Conservation (phyloP, 2,888 invertebrate species). For the Chamaedrilus cognettii region DNA sequence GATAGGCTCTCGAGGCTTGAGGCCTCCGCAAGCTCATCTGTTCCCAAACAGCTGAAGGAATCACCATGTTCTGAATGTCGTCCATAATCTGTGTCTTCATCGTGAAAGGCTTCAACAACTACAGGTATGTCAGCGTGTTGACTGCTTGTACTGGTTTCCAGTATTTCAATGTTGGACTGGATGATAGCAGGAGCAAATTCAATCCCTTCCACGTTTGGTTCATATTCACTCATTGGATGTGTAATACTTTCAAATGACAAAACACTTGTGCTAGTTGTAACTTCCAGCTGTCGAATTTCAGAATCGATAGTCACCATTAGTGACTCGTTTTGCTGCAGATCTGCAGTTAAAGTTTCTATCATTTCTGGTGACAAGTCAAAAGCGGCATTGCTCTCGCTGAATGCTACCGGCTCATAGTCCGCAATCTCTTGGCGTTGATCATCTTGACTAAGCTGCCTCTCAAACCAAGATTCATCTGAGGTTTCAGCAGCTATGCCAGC, state of each 20-base stretch:
- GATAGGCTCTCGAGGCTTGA: conserved; percentile 58
- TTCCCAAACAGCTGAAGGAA: conserved; percentile 3
- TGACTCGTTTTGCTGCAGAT: no score
- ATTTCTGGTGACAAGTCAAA: no score
- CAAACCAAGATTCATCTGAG: no score
- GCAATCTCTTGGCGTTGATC: not conserved
- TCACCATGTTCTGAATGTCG: conserved; percentile 1
- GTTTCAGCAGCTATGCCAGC: no score
- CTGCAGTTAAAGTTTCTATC: no score
- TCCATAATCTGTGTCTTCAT: not conserved
- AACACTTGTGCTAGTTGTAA: no score
- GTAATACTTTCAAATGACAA: no score
- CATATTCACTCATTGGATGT: no score
- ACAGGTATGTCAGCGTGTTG: not conserved
- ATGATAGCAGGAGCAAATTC: no score
- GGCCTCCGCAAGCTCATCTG: conserved; percentile 50
- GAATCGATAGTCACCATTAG: no score
- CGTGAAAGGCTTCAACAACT: not conserved
- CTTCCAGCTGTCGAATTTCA: no score
- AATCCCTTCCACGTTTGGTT: no score
- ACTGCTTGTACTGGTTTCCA: not conserved
- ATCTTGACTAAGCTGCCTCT: not conserved
- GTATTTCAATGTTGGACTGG: not conserved
- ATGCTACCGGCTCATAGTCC: not conserved
- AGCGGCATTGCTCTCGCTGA: not conserved